Conservation (phyloP, 2,113 vertebrate genomes). For the Tenebrosternarchus preto region DNA sequence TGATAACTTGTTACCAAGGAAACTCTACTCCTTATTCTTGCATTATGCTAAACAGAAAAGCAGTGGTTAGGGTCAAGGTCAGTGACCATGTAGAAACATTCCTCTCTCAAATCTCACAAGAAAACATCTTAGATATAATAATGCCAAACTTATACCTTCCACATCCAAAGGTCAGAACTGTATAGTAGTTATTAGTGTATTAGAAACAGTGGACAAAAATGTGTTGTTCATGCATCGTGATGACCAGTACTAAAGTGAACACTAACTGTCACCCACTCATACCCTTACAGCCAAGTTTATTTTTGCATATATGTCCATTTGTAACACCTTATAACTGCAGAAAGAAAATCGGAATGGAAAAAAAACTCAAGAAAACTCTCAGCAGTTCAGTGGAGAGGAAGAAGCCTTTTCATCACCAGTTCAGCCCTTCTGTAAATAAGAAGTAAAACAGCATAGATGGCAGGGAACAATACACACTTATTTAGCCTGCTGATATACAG, state of each 20-base stretch:
- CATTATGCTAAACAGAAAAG: not conserved
- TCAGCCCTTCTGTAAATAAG: conserved; percentile 36
- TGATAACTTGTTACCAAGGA: conserved; percentile 11
- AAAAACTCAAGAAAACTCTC: conserved; percentile 20
- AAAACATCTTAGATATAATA: not conserved
- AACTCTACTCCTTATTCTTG: not conserved
- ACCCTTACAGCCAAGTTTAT: conserved; percentile 11
- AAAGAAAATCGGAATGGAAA: conserved; percentile 18
- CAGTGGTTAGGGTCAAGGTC: not conserved
- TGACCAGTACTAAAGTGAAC: not conserved
- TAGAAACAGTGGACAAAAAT: not conserved
- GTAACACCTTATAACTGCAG: conserved; percentile 27
- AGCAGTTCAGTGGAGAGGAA: conserved; percentile 53
- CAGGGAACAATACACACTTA: conserved; percentile 52
- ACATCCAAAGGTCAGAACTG: conserved; percentile 10
- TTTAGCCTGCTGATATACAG: too few species aligned
- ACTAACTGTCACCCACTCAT: not conserved
- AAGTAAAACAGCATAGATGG: conserved; percentile 38
- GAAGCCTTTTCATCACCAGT: conserved; percentile 36
- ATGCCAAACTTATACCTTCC: not conserved
- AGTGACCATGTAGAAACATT: conserved; percentile 11
- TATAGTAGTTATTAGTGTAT: not conserved
- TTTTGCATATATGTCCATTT: conserved; percentile 16
- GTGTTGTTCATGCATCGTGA: not conserved
- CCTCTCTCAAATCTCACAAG: not conserved